phyloP scores from a whole-genome alignment of 2,797 vertebrate genomes.

The Gallirallus australis region DNA sequence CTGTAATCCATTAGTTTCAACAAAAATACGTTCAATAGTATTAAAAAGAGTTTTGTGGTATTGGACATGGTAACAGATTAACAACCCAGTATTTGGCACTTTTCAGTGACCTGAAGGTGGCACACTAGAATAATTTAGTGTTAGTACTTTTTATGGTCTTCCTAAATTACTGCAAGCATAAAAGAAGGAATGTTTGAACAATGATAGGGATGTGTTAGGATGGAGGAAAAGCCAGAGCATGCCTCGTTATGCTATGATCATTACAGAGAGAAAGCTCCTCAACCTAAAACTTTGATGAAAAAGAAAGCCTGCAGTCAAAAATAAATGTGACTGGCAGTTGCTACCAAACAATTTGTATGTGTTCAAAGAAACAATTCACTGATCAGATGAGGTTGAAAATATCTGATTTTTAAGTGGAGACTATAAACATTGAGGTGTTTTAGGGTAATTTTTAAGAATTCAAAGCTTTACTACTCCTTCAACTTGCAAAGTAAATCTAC shows the following conservation, averaged over 20 bases:
- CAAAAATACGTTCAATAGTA: not conserved
- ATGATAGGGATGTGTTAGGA: not conserved
- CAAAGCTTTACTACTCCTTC: not conserved
- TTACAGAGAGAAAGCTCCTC: not conserved
- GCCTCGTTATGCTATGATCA: not conserved
- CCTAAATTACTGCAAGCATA: not conserved
- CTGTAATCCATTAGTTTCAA: not conserved
- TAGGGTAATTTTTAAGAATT: not conserved
- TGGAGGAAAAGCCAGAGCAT: not conserved
- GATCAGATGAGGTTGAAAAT: not conserved
- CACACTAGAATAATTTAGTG: conserved; percentile 18
- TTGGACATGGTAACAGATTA: not conserved
- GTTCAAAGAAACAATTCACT: not conserved
- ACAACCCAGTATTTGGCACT: not conserved
- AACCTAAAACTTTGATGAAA: not conserved
- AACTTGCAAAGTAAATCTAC: not conserved
- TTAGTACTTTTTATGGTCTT: not conserved
- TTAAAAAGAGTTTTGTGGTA: not conserved
- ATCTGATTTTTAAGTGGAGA: not conserved
- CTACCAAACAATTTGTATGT: not conserved
- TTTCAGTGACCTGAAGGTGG: conserved; percentile 21
- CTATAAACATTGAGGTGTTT: not conserved
- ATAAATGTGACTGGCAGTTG: not conserved
- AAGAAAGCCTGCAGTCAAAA: not conserved
- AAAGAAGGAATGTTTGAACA: not conserved